Conservation (phyloP, 1,140 invertebrate species). For the Lycorma delicatula region DNA sequence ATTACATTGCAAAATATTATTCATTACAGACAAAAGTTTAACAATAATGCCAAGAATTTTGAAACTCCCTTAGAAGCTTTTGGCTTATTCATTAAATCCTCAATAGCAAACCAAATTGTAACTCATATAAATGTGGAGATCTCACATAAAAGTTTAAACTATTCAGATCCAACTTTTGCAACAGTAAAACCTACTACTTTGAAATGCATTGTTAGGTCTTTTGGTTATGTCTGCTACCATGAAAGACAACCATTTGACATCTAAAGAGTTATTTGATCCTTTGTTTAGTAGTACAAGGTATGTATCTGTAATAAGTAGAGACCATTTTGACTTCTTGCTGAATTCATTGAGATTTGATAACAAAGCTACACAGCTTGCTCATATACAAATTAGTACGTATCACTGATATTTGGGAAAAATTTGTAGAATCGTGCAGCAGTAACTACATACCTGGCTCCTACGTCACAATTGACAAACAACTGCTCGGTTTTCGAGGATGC, state of each 20-base stretch:
- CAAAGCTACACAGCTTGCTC: constrained; percentile 18
- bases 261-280: constrained; percentile 16
- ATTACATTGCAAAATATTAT: neutral
- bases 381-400: constrained; percentile 34
- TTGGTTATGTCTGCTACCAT: constrained; percentile 8
- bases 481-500: constrained; percentile 36
- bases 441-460: constrained; percentile 27
- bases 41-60: constrained; percentile 12
- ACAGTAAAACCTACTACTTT: constrained; percentile 5
- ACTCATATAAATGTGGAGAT: constrained; percentile 4
- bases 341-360: constrained; percentile 22
- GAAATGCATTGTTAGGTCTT: constrained; percentile 11
- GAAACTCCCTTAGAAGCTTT: constrained; percentile 10
- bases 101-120: constrained; percentile 8
- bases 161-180: constrained; percentile 4
- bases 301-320: constrained; percentile 18
- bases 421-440: constrained; percentile 32
- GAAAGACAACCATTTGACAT: constrained; percentile 18
- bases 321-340: constrained; percentile 24
- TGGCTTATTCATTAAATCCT: constrained; percentile 10
- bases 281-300: constrained; percentile 21
- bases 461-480: constrained; percentile 34
- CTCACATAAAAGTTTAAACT: neutral
- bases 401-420: constrained; percentile 33
- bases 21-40: neutral